Evolutionary conservation across 2,113 vertebrate genomes (phyloP).

Genomic region (Grantiella picta): DNA sequence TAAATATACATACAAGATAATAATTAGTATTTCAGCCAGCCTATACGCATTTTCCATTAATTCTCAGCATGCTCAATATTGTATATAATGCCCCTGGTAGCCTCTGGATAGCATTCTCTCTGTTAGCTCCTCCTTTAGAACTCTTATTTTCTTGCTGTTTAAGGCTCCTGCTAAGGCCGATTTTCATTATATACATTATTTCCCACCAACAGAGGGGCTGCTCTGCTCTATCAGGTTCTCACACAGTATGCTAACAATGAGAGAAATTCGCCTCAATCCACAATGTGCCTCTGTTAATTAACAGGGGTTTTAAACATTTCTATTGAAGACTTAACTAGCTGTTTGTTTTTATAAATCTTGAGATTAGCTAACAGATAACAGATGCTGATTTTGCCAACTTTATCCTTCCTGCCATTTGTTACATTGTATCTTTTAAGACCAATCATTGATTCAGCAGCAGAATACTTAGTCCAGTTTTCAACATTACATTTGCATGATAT

Average conservation of each 20-base stretch:
- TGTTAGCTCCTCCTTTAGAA: neutral
- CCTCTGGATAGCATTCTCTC: neutral
- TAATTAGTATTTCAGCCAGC: neutral
- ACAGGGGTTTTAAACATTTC: neutral
- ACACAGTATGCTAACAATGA: neutral
- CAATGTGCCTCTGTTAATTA: neutral
- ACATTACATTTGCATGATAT: neutral
- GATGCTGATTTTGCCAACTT: neutral
- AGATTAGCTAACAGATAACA: conserved; percentile 4
- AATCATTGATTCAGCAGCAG: neutral
- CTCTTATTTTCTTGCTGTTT: neutral
- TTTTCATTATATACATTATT: neutral
- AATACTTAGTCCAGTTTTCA: neutral
- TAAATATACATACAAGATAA: neutral
- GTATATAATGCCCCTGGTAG: neutral
- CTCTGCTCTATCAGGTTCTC: neutral
- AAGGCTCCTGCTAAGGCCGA: neutral
- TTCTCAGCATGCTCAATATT: neutral
- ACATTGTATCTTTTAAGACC: neutral
- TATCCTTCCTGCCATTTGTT: neutral
- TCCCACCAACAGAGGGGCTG: neutral
- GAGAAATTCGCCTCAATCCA: neutral
- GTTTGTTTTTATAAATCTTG: conserved; percentile 17
- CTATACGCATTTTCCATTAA: neutral
- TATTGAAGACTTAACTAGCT: neutral